phyloP scores from a whole-genome alignment of 2,888 invertebrate species.

The Petrophora chlorosata region DNA sequence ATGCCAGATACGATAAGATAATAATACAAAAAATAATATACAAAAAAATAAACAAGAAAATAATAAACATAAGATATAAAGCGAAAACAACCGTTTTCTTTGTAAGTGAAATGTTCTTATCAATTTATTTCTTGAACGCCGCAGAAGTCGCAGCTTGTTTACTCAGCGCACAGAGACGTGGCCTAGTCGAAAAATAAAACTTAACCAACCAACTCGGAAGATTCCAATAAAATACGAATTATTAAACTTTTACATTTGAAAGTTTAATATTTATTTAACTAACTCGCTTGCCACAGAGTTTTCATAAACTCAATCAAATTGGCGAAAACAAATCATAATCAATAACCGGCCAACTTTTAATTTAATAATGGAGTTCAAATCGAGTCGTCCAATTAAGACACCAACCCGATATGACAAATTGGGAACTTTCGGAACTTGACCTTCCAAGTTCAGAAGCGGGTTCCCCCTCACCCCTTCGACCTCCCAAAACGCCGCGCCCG shows the following conservation, averaged over 20 bases:
- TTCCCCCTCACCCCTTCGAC: slow-evolving; percentile 43
- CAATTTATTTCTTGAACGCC: slow-evolving; percentile 9
- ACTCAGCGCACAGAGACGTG: slow-evolving; percentile 15
- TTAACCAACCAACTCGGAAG: slow-evolving; percentile 23
- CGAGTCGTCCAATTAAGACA: slow-evolving; percentile 49
- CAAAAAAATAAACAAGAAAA: not conserved
- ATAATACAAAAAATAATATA: not conserved
- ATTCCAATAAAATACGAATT: slow-evolving; percentile 31
- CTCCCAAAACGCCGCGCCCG: slow-evolving; percentile 48
- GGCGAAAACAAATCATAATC: slow-evolving; percentile 21
- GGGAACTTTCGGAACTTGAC: slow-evolving; percentile 71
- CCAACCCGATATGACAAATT: slow-evolving; percentile 60
- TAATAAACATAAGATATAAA: not conserved
- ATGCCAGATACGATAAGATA: slow-evolving; percentile 23
- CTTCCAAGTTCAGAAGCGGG: slow-evolving; percentile 71
- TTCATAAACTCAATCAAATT: slow-evolving; percentile 18
- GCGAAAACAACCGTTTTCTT: not conserved
- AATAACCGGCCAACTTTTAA: slow-evolving; percentile 17
- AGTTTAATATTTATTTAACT: slow-evolving; percentile 3
- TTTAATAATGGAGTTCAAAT: slow-evolving; percentile 44
- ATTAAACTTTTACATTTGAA: slow-evolving; percentile 33
- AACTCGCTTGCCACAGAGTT: slow-evolving; percentile 6
- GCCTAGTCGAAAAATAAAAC: slow-evolving; percentile 30
- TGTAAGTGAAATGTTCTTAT: slow-evolving; percentile 3
- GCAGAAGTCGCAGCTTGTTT: slow-evolving; percentile 21